Conservation (phyloP, 53 echinoderm and acorn worm genomes). For the Zoroaster sp. region DNA sequence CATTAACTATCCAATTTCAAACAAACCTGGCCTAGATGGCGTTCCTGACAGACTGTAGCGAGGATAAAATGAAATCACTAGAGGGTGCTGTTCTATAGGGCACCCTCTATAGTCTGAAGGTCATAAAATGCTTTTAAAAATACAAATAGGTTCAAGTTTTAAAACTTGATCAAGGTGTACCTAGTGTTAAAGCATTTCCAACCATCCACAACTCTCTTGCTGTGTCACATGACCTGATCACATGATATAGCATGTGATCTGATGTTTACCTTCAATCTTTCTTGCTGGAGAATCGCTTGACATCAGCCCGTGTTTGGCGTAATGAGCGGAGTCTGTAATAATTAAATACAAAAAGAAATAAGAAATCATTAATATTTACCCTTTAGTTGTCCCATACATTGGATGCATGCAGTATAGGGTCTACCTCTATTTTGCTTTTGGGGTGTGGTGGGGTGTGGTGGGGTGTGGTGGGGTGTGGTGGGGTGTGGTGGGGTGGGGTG, state of each 20-base stretch:
- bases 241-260: not conserved
- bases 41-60: not conserved
- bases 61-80: not conserved
- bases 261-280: constrained; percentile 34
- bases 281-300: constrained; percentile 46
- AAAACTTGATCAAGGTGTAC: constrained; percentile 24
- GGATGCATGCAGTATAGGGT: too few species aligned
- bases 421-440: too few species aligned
- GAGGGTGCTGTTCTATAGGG: not conserved
- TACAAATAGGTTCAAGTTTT: not conserved
- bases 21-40: constrained; percentile 8
- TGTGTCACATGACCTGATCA: not conserved
- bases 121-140: not conserved
- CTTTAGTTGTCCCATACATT: not conserved
- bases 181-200: too few species aligned
- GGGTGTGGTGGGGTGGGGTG: too few species aligned
- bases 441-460: too few species aligned
- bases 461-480: too few species aligned
- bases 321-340: constrained; percentile 28
- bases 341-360: not conserved
- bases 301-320: constrained; percentile 44
- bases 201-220: not conserved
- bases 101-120: not conserved
- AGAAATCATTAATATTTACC: not conserved
- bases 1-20: constrained; percentile 25